Conservation (phyloP, 2,113 vertebrate genomes). For the Forbesichthys agassizii region DNA sequence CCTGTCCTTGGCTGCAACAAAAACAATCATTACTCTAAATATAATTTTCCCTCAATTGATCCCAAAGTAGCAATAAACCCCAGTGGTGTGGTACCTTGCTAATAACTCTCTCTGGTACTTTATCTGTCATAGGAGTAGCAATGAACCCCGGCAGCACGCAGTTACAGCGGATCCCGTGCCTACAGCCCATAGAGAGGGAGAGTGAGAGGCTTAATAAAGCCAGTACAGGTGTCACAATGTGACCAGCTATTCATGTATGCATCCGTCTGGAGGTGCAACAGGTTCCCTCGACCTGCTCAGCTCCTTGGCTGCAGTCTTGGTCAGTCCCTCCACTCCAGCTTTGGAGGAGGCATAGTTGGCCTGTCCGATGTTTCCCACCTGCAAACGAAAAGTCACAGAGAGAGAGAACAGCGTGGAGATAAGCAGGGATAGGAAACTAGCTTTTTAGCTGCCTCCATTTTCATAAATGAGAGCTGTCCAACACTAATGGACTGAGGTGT, state of each 20-base stretch:
- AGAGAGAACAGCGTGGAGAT: not conserved
- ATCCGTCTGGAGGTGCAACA: not conserved
- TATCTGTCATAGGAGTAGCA: constrained; percentile 84
- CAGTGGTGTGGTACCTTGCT: constrained; percentile 71
- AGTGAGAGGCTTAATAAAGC: not conserved
- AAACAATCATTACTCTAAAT: not conserved
- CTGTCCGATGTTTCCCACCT: constrained; percentile 90
- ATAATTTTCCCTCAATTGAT: not conserved
- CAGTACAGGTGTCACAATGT: not conserved
- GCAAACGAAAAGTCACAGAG: not conserved
- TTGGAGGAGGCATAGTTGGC: constrained; percentile 85
- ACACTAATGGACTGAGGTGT: no score
- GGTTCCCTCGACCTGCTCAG: constrained; percentile 73
- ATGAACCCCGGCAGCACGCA: constrained; percentile 86
- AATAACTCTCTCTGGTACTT: constrained; percentile 83
- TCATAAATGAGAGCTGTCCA: no score
- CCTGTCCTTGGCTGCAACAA: not conserved
- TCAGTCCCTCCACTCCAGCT: constrained; percentile 85
- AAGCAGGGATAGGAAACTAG: not conserved
- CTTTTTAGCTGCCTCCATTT: no score
- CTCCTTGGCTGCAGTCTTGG: constrained; percentile 81
- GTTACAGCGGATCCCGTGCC: constrained; percentile 86
- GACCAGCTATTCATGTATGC: not conserved
- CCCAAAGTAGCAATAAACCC: no score
- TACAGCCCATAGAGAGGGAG: constrained; percentile 33